Conservation (phyloP, 2,888 invertebrate species). For the Coenonympha glycerion region DNA sequence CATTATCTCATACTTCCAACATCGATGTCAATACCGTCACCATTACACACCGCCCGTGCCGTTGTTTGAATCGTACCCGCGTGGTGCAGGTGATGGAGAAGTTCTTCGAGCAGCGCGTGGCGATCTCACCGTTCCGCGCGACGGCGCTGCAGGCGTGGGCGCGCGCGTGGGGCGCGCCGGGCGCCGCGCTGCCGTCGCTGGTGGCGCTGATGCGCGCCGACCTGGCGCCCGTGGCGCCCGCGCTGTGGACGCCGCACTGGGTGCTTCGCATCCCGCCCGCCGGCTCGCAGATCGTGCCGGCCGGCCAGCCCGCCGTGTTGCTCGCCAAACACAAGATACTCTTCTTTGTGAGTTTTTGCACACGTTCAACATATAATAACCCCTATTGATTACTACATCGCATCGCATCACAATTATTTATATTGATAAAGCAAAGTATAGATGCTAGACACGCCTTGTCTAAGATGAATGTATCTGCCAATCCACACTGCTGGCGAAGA, state of each 20-base stretch:
- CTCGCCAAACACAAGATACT: slow-evolving; percentile 91
- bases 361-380: no score
- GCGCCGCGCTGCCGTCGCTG: slow-evolving; percentile 92
- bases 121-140: slow-evolving; percentile 92
- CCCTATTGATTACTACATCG: no score
- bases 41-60: no score
- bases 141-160: slow-evolving; percentile 91
- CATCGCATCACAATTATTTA: no score
- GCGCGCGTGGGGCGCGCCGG: slow-evolving; percentile 88
- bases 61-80: not conserved
- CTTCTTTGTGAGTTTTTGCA: slow-evolving; percentile 85
- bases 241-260: slow-evolving; percentile 93
- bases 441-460: no score
- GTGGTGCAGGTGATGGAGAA: slow-evolving; percentile 85
- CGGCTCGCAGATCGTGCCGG: slow-evolving; percentile 90
- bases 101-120: slow-evolving; percentile 93
- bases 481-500: no score
- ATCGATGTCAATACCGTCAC: no score
- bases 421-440: no score
- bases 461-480: no score
- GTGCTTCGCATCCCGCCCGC: slow-evolving; percentile 94
- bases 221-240: slow-evolving; percentile 72
- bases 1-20: no score
- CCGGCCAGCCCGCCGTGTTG: slow-evolving; percentile 90
- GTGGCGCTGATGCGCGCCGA: slow-evolving; percentile 87